Evolutionary conservation across 2,888 invertebrate species (phyloP).

Genomic region (Microctonus aethiopoides): DNA sequence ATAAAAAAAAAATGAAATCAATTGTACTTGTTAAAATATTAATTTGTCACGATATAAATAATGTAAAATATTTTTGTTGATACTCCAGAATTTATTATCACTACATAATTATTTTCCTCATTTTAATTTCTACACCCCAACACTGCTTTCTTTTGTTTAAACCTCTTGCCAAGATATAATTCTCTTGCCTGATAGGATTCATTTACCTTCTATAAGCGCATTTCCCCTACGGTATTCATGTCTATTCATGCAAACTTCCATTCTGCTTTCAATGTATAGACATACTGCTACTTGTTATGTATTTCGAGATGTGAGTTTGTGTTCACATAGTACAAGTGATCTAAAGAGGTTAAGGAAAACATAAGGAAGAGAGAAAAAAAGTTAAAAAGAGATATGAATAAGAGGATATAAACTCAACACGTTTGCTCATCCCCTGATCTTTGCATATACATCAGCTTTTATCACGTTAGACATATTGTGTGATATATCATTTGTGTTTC

Average conservation of each 20-base stretch:
- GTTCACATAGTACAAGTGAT: not conserved
- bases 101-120: slow-evolving; percentile 35
- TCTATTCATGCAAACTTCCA: slow-evolving; percentile 15
- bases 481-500: not conserved
- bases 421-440: slow-evolving; percentile 26
- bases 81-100: no score
- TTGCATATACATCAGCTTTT: not conserved
- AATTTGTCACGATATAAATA: no score
- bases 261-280: not conserved
- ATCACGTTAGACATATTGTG: not conserved
- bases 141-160: slow-evolving; percentile 32
- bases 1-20: no score
- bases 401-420: slow-evolving; percentile 29
- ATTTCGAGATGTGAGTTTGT: not conserved
- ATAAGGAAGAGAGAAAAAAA: slow-evolving; percentile 10
- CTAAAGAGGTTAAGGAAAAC: slow-evolving; percentile 13
- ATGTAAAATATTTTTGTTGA: no score
- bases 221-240: slow-evolving; percentile 7
- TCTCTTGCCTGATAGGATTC: slow-evolving; percentile 41
- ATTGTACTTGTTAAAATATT: no score
- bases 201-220: slow-evolving; percentile 26
- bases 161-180: slow-evolving; percentile 42
- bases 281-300: not conserved
- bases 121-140: slow-evolving; percentile 3
- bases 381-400: slow-evolving; percentile 21